Base-by-base conservation (phyloP, 2,113 vertebrate species). In the Oncorhynchus kisutch region DNA sequence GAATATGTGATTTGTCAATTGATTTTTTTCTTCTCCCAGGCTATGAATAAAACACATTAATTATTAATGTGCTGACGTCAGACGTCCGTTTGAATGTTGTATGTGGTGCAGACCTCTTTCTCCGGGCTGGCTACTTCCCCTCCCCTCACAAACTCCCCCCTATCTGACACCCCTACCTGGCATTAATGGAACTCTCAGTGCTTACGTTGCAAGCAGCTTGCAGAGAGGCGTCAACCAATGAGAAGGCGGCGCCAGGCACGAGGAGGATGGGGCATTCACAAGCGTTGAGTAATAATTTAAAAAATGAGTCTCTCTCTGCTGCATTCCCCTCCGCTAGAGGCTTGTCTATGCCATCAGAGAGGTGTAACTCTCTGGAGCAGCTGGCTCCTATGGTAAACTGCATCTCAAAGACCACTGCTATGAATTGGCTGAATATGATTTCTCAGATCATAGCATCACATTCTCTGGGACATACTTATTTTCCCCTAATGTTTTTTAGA, bases 1-100 rank as follows among this genome's bases (percentile, higher is more conserved):
- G 92, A 94, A 94, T 94, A 91, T 93, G 89, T 91, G 89, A 94
- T 94, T 94, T 92, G 92, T 93, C 93, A 92, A 93, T 94, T 92
- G 92, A 93, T 92, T 94, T 87, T 89, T 91, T 85, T 79, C 88
- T 31, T 1, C 34, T 88, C 88, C 82, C 87, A 89, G 91, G 91
- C 92, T 94, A 94, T 94, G 92, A 94, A 95, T 94, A 94, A 94
- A 94, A 91, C 78, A 82, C 90, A 89, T 94, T 92, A 92, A 94
- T 93, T 93, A 94, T 95, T 93, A 86, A 94, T 94, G 91, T 77
- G 77, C 91, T 93, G 92, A 94, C 92, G 91, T 93, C 92, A 95
- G 87, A 89, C 81, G 87, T 91, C 87, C 80, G 83, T 91, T 91
- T 93, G 88, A 93, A 93, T 94, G 90, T 91, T 94, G 87, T 81